phyloP scores from a whole-genome alignment of 2,888 invertebrate genomes.

The Acleris sparsana region DNA sequence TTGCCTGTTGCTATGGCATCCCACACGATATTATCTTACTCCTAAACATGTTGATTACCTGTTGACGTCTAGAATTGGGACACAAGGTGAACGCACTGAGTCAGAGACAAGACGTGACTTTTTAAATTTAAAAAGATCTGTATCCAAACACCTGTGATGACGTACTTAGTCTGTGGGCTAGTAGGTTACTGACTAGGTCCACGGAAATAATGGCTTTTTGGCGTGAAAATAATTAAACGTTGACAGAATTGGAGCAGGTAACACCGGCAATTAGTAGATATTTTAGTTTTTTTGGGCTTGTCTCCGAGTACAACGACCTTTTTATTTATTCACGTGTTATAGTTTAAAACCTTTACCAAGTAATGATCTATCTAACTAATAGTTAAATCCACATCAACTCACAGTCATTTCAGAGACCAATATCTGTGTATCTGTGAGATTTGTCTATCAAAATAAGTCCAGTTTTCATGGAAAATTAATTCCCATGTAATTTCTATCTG shows the following conservation, averaged over 20 bases:
- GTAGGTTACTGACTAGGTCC: background rate
- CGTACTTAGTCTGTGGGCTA: constrained; percentile 4
- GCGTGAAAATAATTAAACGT: constrained; percentile 15
- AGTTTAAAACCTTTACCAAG: too few species aligned
- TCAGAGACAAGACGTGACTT: constrained; percentile 34
- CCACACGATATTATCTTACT: constrained; percentile 33
- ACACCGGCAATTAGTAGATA: constrained; percentile 23
- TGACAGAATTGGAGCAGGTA: constrained; percentile 20
- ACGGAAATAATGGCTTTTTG: constrained; percentile 9
- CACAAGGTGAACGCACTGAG: constrained; percentile 50
- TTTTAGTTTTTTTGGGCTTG: constrained; percentile 17
- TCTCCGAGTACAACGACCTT: constrained; percentile 9
- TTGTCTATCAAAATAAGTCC: too few species aligned
- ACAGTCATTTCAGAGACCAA: too few species aligned
- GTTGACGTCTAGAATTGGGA: constrained; percentile 45
- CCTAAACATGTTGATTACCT: constrained; percentile 45
- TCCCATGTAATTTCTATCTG: too few species aligned
- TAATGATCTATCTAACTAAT: too few species aligned
- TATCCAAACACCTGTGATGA: constrained; percentile 1
- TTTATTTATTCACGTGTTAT: too few species aligned
- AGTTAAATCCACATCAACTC: too few species aligned
- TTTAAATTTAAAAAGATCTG: constrained; percentile 10
- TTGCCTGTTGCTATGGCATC: constrained; percentile 23
- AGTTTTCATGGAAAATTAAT: too few species aligned
- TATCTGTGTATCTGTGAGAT: too few species aligned